Evolutionary conservation across 2,888 invertebrate species (phyloP).

Genomic region (Camptogramma bilineatum): DNA sequence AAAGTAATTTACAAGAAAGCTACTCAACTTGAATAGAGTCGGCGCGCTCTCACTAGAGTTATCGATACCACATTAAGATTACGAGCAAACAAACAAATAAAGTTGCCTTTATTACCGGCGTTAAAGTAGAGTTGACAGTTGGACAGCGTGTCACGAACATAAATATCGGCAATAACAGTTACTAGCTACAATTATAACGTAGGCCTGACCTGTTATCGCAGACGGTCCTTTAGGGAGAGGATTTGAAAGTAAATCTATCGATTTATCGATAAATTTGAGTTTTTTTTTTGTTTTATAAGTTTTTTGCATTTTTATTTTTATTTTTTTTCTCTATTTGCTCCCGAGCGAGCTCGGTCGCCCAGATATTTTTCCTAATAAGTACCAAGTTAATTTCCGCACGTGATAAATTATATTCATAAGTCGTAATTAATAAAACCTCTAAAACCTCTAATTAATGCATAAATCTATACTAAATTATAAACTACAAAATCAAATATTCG

Average conservation of each 20-base stretch:
- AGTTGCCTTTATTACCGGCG: constrained; percentile 42
- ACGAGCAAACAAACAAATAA: constrained; percentile 49
- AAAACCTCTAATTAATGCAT: too few species aligned
- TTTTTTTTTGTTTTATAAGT: too few species aligned
- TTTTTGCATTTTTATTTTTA: too few species aligned
- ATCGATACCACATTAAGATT: constrained; percentile 42
- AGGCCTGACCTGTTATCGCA: constrained; percentile 40
- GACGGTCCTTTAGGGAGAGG: constrained; percentile 28
- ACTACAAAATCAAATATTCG: too few species aligned
- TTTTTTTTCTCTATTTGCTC: too few species aligned
- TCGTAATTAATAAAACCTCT: too few species aligned
- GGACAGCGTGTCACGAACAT: constrained; percentile 41
- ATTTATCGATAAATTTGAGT: constrained; percentile 27
- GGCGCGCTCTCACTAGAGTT: constrained; percentile 26
- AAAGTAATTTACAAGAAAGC: constrained; percentile 4
- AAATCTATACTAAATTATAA: too few species aligned
- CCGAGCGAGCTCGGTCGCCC: too few species aligned
- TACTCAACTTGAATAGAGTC: constrained; percentile 29
- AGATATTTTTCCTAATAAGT: too few species aligned
- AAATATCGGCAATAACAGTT: constrained; percentile 48
- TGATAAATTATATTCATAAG: too few species aligned
- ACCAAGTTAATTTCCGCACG: too few species aligned
- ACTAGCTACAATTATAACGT: constrained; percentile 53
- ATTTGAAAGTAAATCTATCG: constrained; percentile 19
- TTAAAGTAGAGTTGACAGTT: constrained; percentile 41